Percentiles rank a stretch among this genome's conserved stretches.
These are phyloP conservation scores for Gerris buenoi DNA, from an alignment of 1,140 invertebrate species.

Conservation along the genomic window DNA sequence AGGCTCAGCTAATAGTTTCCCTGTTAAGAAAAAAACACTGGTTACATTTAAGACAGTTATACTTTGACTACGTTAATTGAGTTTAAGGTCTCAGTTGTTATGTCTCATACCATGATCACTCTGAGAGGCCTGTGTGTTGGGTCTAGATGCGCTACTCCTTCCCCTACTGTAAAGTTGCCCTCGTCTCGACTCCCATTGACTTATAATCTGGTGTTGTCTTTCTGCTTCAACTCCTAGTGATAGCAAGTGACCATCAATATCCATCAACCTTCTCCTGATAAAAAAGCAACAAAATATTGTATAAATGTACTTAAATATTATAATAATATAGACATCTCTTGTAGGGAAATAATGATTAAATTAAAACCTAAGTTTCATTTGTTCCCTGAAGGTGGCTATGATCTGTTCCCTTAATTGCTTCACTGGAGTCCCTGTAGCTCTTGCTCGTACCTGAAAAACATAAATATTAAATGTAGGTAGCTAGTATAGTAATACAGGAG, in stretches of 20 bases:
- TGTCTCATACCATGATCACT: background rate
- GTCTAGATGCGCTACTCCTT: conserved; percentile 4
- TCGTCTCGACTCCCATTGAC: conserved; percentile 67
- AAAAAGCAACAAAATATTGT: too few species aligned
- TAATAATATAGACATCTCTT: too few species aligned
- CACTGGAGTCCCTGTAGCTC: conserved; percentile 33
- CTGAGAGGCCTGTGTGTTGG: conserved; percentile 10
- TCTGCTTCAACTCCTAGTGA: conserved; percentile 71
- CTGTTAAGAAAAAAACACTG: too few species aligned
- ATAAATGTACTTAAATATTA: too few species aligned
- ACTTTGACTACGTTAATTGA: too few species aligned
- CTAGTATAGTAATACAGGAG: too few species aligned
- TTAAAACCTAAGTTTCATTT: conserved; percentile 68
- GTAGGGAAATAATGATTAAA: too few species aligned
- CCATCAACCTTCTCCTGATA: conserved; percentile 58
- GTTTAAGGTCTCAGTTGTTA: too few species aligned
- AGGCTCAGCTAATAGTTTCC: too few species aligned
- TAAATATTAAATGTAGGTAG: too few species aligned
- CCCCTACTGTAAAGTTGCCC: conserved; percentile 44
- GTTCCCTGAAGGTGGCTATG: conserved; percentile 72
- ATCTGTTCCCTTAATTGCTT: conserved; percentile 65
- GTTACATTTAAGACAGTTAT: too few species aligned
- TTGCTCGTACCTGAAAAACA: conserved; percentile 22
- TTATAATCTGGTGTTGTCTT: conserved; percentile 68
- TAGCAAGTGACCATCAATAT: conserved; percentile 67